Evolutionary conservation across 37 sponge, comb jelly and placozoan genomes (phyloP).

Genomic region (Cliona cf. orientalis): DNA sequence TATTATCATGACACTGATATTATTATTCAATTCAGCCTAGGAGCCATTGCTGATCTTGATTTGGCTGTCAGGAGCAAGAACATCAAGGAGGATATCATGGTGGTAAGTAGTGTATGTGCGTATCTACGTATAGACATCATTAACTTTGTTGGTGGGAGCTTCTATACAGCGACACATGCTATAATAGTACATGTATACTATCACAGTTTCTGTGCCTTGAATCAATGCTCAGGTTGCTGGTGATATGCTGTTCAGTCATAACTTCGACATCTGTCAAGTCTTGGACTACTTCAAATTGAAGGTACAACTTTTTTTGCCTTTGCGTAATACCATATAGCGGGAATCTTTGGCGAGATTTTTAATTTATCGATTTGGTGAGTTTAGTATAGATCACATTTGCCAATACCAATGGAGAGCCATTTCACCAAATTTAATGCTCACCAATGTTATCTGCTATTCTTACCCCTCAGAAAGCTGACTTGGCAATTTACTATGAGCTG

Average conservation of each 20-base stretch:
- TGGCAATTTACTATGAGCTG: conserved; percentile 86
- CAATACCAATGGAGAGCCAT: no score
- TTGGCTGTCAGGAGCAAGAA: conserved; percentile 63
- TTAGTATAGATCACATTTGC: neutral
- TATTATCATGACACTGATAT: no score
- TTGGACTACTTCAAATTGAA: conserved; percentile 73
- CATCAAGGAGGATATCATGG: conserved; percentile 84
- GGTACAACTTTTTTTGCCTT: no score
- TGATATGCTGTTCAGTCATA: conserved; percentile 84
- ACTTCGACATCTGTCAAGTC: conserved; percentile 86
- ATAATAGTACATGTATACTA: no score
- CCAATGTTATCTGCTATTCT: no score
- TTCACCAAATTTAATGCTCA: no score
- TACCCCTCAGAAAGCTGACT: conserved; percentile 57
- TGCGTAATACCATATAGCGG: no score
- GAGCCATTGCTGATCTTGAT: conserved; percentile 79
- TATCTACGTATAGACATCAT: no score
- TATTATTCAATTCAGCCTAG: conserved; percentile 55
- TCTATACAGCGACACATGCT: neutral
- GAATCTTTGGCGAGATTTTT: no score
- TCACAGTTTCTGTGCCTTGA: neutral
- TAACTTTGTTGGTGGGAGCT: no score
- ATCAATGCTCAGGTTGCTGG: conserved; percentile 78
- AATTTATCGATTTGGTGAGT: no score
- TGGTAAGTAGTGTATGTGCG: conserved; percentile 69